phyloP scores from a whole-genome alignment of 2,113 vertebrate species.

The Stomatorhinus ivindoensis region DNA sequence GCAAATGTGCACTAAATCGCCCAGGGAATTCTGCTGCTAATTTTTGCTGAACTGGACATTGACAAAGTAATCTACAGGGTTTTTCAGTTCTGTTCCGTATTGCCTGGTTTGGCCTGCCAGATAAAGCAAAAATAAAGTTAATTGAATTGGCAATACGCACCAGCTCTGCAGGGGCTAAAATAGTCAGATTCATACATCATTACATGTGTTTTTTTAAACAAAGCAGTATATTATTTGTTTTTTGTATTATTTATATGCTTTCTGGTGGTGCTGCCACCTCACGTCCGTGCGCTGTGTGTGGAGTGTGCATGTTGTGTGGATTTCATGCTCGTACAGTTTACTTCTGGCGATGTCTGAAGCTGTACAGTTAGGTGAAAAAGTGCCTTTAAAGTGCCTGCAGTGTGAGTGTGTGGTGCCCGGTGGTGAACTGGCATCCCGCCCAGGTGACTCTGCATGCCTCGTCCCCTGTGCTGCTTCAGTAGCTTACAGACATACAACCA shows the following conservation, averaged over 20 bases:
- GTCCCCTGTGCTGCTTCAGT: background rate
- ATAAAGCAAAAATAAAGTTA: background rate
- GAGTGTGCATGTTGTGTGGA: background rate
- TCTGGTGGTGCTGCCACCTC: background rate
- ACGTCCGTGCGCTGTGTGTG: background rate
- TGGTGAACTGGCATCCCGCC: background rate
- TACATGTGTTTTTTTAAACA: background rate
- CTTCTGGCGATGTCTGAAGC: background rate
- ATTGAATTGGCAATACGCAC: background rate
- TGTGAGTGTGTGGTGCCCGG: background rate
- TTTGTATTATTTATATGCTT: background rate
- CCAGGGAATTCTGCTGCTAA: background rate
- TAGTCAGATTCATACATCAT: background rate
- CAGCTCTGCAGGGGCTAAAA: background rate
- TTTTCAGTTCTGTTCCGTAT: background rate
- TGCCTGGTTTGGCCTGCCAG: background rate
- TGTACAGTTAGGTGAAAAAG: background rate
- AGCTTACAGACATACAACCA: background rate
- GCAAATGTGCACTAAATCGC: background rate
- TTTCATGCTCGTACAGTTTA: background rate
- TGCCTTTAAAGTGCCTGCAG: background rate
- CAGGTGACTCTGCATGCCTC: too few species aligned
- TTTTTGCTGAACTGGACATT: background rate
- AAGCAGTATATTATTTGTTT: background rate
- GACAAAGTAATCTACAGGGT: background rate